Evolutionary conservation across 2,113 vertebrate species (phyloP), one percentile per base, ranked within the genome.

Genomic region (Barbus barbus): DNA sequence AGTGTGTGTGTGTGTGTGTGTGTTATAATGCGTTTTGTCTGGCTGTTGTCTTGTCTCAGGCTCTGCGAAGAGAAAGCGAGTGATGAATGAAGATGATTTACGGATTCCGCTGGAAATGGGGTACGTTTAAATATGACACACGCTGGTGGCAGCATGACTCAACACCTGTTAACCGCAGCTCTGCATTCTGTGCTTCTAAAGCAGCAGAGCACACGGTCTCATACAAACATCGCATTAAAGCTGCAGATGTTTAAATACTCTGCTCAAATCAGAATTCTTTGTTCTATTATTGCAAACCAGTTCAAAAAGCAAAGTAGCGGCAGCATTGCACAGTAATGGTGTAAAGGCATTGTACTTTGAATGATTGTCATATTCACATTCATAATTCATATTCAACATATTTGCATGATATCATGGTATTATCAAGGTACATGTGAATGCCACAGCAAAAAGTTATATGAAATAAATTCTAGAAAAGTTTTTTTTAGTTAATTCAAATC

Each of bases 101-200:
- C 96, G 94, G 88, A 92, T 96, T 88, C 98, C 98, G 91, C 93
- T 99, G 13, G 96, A 98, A 88, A 96, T 97, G 78, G 97, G 97
- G 98, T 99, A 96, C 3, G 96, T 94, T 87, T 84, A 86, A 82
- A 53, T 36, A 82, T 65, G 60, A 38, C 56, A 38, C 56, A 85
- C 58, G 44, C 77, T 87, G 76, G 33, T 41, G 51, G 53, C 76
- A 61, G 76, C 53, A 60, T 80, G 78, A 80, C 60, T 80, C 78
- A 48, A 67, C 60, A 46, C 60, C 60, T 65, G 41, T 61, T 80
- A 46, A 80, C 11, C 3, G 28, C 61, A 33, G 60, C 48, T 51
- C 73, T 65, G 41, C 60, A 67, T 80, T 48, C 24, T 67, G 61
- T 31, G 36, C 77, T 75, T 60, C 53, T 61, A 12, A 38, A 41